Conservation (phyloP, 1,140 invertebrate species). For the Dreissena rostriformis region DNA sequence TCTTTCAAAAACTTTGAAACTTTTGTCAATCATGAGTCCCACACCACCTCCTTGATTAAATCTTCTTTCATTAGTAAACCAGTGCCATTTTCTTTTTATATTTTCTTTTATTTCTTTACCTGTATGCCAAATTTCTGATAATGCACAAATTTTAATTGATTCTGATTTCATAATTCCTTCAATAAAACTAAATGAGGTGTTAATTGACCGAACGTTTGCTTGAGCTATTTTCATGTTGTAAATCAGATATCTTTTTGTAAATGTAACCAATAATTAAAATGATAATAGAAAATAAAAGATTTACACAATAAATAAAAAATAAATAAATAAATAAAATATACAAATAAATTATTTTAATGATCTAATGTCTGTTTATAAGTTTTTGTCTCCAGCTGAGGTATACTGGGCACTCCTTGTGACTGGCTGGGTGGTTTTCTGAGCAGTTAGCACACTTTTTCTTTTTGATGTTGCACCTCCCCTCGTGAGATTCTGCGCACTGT, state of each 20-base stretch:
- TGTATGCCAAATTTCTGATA: conserved; percentile 28
- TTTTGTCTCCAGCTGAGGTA: background rate
- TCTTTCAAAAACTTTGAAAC: conserved; percentile 27
- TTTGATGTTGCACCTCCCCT: background rate
- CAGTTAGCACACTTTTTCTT: too few relatives aligned
- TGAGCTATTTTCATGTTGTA: conserved; percentile 15
- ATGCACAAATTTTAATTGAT: background rate
- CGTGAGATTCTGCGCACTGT: background rate
- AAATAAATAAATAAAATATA: too few relatives aligned
- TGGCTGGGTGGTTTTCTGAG: too few relatives aligned
- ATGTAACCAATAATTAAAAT: too few relatives aligned
- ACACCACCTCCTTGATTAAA: conserved; percentile 6
- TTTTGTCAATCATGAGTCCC: conserved; percentile 1
- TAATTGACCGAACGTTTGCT: background rate
- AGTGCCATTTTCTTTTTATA: background rate
- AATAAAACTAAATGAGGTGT: conserved; percentile 12
- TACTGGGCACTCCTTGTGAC: background rate
- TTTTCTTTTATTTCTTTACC: background rate
- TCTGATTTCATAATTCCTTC: background rate
- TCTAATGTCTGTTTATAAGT: background rate
- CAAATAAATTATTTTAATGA: background rate
- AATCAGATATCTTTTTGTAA: too few relatives aligned
- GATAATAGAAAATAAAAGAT: too few relatives aligned
- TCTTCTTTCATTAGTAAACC: too few relatives aligned
- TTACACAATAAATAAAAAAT: too few relatives aligned